Conservation (phyloP, 2,113 vertebrate genomes). For the Bufo bufo region DNA sequence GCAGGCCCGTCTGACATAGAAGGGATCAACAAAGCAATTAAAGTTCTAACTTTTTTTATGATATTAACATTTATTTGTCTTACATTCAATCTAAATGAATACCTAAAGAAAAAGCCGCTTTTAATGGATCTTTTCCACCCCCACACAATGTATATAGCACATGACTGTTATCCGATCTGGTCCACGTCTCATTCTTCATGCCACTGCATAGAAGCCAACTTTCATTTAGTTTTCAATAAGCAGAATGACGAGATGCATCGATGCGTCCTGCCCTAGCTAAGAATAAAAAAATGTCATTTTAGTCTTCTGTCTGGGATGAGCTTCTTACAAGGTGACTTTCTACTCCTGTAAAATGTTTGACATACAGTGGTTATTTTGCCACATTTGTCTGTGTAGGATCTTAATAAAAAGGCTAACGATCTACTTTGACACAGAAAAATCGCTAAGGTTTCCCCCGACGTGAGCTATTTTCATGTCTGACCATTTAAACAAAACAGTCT, state of each 20-base stretch:
- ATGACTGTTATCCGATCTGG: conserved; percentile 20
- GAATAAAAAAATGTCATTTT: neutral
- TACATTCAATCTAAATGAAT: neutral
- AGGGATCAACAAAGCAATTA: conserved; percentile 29
- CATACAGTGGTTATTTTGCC: neutral
- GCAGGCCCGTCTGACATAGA: conserved; percentile 58
- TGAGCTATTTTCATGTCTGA: neutral
- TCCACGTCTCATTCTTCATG: neutral
- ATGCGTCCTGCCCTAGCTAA: neutral
- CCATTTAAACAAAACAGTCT: neutral
- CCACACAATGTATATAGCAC: conserved; percentile 4
- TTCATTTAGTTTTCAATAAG: neutral
- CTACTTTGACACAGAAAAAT: neutral
- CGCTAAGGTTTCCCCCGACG: neutral
- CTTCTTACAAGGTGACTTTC: neutral
- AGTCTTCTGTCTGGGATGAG: neutral
- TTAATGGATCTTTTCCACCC: neutral
- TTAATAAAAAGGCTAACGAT: too few species aligned
- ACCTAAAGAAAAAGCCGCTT: neutral
- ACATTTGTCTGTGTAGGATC: too few species aligned
- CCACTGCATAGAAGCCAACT: neutral
- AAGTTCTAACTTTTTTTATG: conserved; percentile 33
- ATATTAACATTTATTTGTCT: conserved; percentile 16
- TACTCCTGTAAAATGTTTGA: neutral
- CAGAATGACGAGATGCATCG: neutral